Evolutionary conservation across 2,888 invertebrate genomes (phyloP), one percentile per base, ranked within the genome.

Genomic region (Trichopoda pennipes): DNA sequence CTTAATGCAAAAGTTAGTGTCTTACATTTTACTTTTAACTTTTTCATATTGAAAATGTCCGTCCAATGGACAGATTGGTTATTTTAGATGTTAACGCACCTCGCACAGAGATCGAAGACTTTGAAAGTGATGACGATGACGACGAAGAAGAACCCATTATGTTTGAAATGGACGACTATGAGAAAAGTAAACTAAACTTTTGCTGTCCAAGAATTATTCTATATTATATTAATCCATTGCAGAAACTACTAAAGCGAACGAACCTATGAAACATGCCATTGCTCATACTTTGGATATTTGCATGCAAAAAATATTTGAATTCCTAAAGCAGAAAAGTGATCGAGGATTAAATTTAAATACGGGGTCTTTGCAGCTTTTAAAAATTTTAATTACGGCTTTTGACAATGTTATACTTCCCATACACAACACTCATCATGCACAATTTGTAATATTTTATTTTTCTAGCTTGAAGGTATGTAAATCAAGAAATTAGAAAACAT

Each of bases 331-430:
- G 3, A 88, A 86, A 84, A 87, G 85, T 82, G 85, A 86, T 6
- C 85, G 79, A 53, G 10, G 16, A 7, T 32, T 77, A 4, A 80
- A 80, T 53, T 21, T 68, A 3, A 85, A 19, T 14, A 93, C 93
- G 12, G 90, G 85, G 28, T 82, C 83, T 0, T 68, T 83, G 38
- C 85, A 88, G 23, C 88, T 89, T 55, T 92, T 94, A 12, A 94
- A 94, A 88, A 91, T 92, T 14, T 86, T 94, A 66, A 91, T 96
- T 80, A 92, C 92, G 81, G 93, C 94, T 3, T 98, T 98, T 90
- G 96, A 98, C 86, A 94, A 93, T 87, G 92, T 96, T 47, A 93
- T 98, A 84, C 91, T 98, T 79, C 95, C 96, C 0, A 97, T 97
- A 0, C 94, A 97, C 90, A 96, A 95, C 35, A 95, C 95, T 44